Evolutionary conservation across 2,113 vertebrate species (phyloP), one percentile per base, ranked within the genome.

Genomic region (Menidia beryllina): DNA sequence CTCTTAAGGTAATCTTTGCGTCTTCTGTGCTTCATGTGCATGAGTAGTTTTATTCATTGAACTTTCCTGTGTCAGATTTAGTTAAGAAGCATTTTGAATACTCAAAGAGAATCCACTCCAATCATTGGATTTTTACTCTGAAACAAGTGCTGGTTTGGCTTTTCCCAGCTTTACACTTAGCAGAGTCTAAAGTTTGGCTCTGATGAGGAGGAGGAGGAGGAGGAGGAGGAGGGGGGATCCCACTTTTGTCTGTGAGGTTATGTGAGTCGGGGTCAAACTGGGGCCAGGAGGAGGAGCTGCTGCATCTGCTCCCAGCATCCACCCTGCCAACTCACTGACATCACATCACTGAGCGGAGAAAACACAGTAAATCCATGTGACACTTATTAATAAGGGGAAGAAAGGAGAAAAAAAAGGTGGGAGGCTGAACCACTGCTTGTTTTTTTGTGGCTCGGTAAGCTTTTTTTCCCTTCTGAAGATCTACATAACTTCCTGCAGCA

Each of bases 61-160:
- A 2, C 15, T 41, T 41, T 41, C 13, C 5, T 45, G 0, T 3
- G 13, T 56, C n/a, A 36, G 19, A 38, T 7, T 57, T 12, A 12
- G 5, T 34, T 34, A 34, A 34, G 30, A 34, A 5, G 1, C 7
- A 10, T 34, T 34, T 34, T 2, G 12, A n/a, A 59, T 17, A 60
- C 8, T 20, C 1, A 12, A 25, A 8, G 19, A 14, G 7, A 2
- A 9, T 23, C 10, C 12, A 11, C 9, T 49, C 10, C 2, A 15
- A 20, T 47, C 41, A 20, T 17, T 17, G n/a, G 27, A 25, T 21
- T 48, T 78, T 84, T 86, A 86, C 20, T 82, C 56, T 84, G 81
- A 84, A 80, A 53, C 61, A n/a, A 0, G 1, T 0, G 2, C 1
- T 6, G 48, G 11, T 2, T n/a, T n/a, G 45, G 7, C 13, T 51